Evolutionary conservation across 2,797 vertebrate genomes (phyloP).

Genomic region (Rostrhamus sociabilis): DNA sequence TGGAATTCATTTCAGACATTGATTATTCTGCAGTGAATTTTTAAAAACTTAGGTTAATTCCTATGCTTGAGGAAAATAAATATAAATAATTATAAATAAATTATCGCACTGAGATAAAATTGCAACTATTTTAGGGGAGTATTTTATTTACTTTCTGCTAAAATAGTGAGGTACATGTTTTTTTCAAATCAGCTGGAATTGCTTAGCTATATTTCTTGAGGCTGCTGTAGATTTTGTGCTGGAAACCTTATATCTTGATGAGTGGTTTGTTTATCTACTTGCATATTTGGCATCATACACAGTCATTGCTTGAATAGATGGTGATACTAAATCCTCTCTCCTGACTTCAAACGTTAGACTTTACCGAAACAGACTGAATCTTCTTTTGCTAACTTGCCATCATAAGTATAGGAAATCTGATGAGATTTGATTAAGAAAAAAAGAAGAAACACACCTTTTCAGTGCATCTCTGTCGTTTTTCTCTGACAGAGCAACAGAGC

Average conservation of each 20-base stretch:
- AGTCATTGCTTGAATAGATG: neutral
- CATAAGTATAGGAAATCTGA: neutral
- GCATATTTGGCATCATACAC: neutral
- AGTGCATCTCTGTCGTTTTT: neutral
- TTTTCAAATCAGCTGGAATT: neutral
- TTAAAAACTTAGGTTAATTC: neutral
- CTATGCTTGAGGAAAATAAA: neutral
- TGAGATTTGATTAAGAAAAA: neutral
- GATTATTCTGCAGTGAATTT: neutral
- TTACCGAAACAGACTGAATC: neutral
- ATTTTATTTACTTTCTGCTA: neutral
- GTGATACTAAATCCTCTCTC: neutral
- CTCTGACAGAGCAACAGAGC: neutral
- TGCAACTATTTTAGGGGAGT: neutral
- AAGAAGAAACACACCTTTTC: neutral
- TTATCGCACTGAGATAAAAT: neutral
- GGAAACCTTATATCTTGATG: neutral
- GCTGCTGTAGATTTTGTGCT: neutral
- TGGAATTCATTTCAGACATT: neutral
- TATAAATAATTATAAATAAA: neutral
- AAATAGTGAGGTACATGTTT: neutral
- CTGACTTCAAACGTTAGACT: neutral
- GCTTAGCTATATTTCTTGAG: neutral
- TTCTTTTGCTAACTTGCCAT: neutral
- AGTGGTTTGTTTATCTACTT: constrained; percentile 26